Evolutionary conservation across 2,888 invertebrate genomes (phyloP), one percentile per base, ranked within the genome.

Genomic region (Ectemnius lituratus): DNA sequence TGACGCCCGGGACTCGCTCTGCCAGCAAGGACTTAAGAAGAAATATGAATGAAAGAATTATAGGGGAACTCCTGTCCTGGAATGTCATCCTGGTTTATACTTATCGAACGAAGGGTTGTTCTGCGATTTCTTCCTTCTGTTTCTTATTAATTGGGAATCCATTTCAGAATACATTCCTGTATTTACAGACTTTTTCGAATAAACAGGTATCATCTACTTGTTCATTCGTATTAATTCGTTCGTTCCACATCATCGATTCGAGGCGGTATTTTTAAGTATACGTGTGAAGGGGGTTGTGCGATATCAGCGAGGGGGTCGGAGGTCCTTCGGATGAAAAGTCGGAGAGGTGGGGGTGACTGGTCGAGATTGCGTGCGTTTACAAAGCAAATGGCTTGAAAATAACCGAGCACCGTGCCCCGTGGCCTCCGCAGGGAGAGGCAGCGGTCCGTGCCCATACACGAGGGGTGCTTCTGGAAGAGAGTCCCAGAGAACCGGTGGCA

Each of bases 381-480:
- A 88, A 89, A 90, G 90, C 87, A 90, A 90, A 90, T 90, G 90
- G 90, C 87, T 90, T 81, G 90, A 90, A 90, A 90, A 89, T 90
- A 90, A 90, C 88, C 87, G 88, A 87, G 86, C 86, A 81, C 83
- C 76, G 82, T 85, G 85, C 85, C 88, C 86, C 85, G 86, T 83
- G 83, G 87, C 85, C 85, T 80, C 79, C 71, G 65, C 76, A 75
- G 83, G 79, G 84, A 84, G 80, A 79, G 52, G 52, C 78, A 78
- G 79, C 77, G 63, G 74, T 75, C 74, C 72, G 67, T 59, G 72
- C 70, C 70, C 69, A 70, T 57, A 63, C 67, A 65, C 79, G 71
- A 79, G 78, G 76, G 73, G 75, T 59, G 52, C 52, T 16, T 16
- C 52, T 52, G 52, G 4, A 52, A 23, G 63, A 63, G 62, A 62